phyloP scores from a whole-genome alignment of 2,888 invertebrate species.

The Atrina japonica region DNA sequence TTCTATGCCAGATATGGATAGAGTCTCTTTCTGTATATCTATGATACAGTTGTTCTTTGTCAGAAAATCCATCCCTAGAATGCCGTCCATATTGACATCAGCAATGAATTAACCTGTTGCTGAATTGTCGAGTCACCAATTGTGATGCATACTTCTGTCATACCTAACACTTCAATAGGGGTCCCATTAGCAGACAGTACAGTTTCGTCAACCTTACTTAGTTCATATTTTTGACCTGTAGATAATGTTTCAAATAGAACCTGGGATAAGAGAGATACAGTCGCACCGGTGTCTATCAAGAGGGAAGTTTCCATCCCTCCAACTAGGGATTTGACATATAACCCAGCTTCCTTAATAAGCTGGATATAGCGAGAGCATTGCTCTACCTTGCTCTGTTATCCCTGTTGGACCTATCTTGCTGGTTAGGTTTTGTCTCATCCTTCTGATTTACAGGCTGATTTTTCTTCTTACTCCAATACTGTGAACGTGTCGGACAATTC shows the following conservation, averaged over 20 bases:
- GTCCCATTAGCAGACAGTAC: background rate
- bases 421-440: too few relatives aligned
- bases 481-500: background rate
- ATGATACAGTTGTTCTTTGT: background rate
- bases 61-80: constrained; percentile 9
- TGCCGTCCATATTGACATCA: constrained; percentile 15
- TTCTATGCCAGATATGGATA: background rate
- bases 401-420: too few relatives aligned
- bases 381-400: background rate
- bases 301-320: background rate
- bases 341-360: background rate
- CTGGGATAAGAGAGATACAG: constrained; percentile 6
- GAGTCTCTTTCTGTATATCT: background rate
- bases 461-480: background rate
- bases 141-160: background rate
- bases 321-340: background rate
- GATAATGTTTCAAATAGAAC: constrained; percentile 8
- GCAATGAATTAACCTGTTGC: background rate
- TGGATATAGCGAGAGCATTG: background rate
- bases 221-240: background rate
- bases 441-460: too few relatives aligned
- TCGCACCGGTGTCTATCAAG: constrained; percentile 13
- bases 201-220: background rate
- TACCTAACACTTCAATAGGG: background rate
- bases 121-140: background rate